Base-by-base conservation (phyloP, 2,797 vertebrate genomes). In the Typhlichthys subterraneus region DNA sequence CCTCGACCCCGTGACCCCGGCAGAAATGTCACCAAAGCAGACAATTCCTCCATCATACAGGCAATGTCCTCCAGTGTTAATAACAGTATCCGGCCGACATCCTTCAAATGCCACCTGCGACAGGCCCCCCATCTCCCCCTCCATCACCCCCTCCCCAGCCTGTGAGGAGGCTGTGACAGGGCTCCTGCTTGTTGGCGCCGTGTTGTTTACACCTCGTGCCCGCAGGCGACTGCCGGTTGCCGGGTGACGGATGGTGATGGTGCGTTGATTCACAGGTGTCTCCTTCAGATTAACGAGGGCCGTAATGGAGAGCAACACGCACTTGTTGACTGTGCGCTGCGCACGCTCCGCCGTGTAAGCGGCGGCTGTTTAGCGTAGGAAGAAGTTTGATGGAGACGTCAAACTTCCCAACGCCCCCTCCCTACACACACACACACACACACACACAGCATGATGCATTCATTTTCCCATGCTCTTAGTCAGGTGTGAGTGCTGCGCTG, bases 1-100 rank as follows among this genome's bases (percentile, higher is more conserved):
- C 33, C 53, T 68, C 57, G 79, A 86, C 81, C 71, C 64, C 55
- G 66, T 73, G 81, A 80, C 86, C 75, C 45, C 23, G 0, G 12
- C 47, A 65, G 77, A 91, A 91, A 90, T 88, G 86, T 87, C 88
- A 88, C 73, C 57, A 76, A 82, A 67, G 79, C 80, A 82, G 84
- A 86, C 75, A 69, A 67, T 81, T 72, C 77, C 61, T 54, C 57
- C 57, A 12, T 73, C 69, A 45, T 68, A 67, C 58, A 72, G 68
- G 68, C 67, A 7, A 66, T 45, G 58, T 55, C 49, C 46, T 45
- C 33, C 76, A 65, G 69, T 77, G 82, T 81, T 77, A 89, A 88
- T 83, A 84, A 78, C 76, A 84, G 69, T 73, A 52, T 70, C 62
- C 63, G 42, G 48, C 23, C 61, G 50, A 19, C 67, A 49, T 73